phyloP scores from a whole-genome alignment of 2,888 invertebrate genomes.

The Eristalis arbustorum region DNA sequence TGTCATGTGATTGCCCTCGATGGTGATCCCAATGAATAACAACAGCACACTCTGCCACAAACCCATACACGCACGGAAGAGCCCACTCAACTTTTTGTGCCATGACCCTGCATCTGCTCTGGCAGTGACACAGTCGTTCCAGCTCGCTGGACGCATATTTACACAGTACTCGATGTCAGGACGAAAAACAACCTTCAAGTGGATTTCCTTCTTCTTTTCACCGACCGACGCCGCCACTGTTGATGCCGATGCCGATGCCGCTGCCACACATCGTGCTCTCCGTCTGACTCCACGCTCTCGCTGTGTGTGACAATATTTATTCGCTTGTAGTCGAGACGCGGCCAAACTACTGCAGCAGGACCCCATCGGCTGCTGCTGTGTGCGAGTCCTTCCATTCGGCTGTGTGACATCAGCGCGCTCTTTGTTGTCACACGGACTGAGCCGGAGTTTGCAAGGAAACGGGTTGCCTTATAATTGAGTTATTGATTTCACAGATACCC shows the following conservation, averaged over 20 bases:
- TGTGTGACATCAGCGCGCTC: not conserved
- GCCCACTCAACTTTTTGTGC: conserved; percentile 20
- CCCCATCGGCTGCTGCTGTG: not conserved
- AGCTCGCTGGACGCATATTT: conserved; percentile 65
- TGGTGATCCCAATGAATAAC: conserved; percentile 44
- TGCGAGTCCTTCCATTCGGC: not conserved
- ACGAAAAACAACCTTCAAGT: conserved; percentile 67
- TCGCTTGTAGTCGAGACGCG: conserved; percentile 22
- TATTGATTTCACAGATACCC: conserved; percentile 61
- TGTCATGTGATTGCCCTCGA: conserved; percentile 53
- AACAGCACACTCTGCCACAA: conserved; percentile 12
- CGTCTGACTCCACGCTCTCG: not conserved
- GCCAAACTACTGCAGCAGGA: conserved; percentile 28
- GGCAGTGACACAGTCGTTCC: conserved; percentile 67
- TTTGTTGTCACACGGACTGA: conserved; percentile 9
- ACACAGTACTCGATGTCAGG: conserved; percentile 70
- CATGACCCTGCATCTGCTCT: conserved; percentile 62
- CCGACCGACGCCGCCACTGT: no score
- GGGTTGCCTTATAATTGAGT: conserved; percentile 53
- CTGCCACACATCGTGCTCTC: not conserved
- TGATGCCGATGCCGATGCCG: not conserved
- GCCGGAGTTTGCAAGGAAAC: conserved; percentile 1
- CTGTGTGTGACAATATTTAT: conserved; percentile 60
- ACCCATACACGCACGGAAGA: not conserved
- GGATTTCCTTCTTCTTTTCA: conserved; percentile 31